Evolutionary conservation across 2,113 vertebrate species (phyloP).

Genomic region (Martes martes): DNA sequence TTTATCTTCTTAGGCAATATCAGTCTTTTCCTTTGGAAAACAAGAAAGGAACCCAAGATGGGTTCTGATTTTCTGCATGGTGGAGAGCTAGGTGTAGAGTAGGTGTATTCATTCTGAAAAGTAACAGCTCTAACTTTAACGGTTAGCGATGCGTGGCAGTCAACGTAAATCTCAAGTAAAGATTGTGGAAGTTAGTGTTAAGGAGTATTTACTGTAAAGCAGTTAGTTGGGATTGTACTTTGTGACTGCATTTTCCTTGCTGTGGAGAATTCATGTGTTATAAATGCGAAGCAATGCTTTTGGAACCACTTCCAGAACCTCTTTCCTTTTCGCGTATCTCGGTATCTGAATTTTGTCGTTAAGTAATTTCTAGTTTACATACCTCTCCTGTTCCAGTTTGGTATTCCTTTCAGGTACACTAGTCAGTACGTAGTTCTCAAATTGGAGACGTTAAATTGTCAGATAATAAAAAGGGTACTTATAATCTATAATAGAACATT

Average conservation of each 20-base stretch:
- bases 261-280: too few relatives aligned
- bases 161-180: not conserved
- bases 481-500: not conserved
- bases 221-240: too few relatives aligned
- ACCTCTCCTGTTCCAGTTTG: not conserved
- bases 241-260: not conserved
- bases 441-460: not conserved
- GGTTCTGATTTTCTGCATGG: accelerated
- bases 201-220: not conserved
- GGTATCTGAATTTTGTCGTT: not conserved
- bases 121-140: too few relatives aligned
- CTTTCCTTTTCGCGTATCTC: not conserved
- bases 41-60: accelerated
- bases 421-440: not conserved
- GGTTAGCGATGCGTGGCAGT: too few relatives aligned
- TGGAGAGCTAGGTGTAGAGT: not conserved
- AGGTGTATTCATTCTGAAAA: accelerated
- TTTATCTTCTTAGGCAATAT: accelerated
- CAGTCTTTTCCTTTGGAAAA: accelerated
- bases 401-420: not conserved
- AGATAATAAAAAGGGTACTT: not conserved
- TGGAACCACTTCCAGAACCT: too few relatives aligned
- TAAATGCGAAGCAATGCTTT: not conserved
- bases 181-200: not conserved
- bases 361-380: not conserved